Evolutionary conservation across 2,888 invertebrate genomes (phyloP), one percentile per base, ranked within the genome.

Genomic region (Pandemis heparana): DNA sequence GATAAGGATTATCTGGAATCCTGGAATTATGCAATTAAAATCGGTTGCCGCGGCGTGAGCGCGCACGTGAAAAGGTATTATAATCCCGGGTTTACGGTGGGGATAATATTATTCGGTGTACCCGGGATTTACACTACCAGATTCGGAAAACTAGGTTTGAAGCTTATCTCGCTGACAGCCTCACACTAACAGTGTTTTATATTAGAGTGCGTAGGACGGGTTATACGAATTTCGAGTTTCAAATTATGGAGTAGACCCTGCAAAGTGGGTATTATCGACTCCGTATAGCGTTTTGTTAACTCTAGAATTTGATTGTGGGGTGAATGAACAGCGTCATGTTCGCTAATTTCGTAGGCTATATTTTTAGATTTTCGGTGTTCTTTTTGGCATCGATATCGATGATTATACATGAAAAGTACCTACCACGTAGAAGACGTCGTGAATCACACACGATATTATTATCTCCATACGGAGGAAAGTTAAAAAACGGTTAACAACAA

Each of bases 11-110:
- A 63, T 46, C 18, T 39, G 46, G 16, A 46, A 53, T 53, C 51
- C 67, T 38, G 8, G 71, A 62, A 68, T 72, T 72, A 66, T 67
- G 62, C 67, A 68, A 68, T 72, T 68, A 63, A 72, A 72, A 68
- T 72, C 39, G 56, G 62, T 56, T 18, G 56, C 53, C 32, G 32
- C 46, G 61, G 53, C 60, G 71, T 53, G 66, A 71, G 65, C 53
- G 43, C 43, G 32, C 60, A 66, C 66, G 51, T 66, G 61, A 60
- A 16, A 43, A 72, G 62, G 67, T 53, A 67, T 72, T 72, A 68
- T 67, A 41, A 65, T 71, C 65, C n/a, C n/a, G 14, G 56, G 62
- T 7, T 72, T 63, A 46, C 43, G 18, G 62, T 8, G 46, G 61
- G 46, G 43, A 38, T 72, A 68, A 67, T 67, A 72, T 68, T 41